Evolutionary conservation across 2,797 vertebrate species (phyloP), one percentile per base, ranked within the genome.

Genomic region (Buceros bicornis): DNA sequence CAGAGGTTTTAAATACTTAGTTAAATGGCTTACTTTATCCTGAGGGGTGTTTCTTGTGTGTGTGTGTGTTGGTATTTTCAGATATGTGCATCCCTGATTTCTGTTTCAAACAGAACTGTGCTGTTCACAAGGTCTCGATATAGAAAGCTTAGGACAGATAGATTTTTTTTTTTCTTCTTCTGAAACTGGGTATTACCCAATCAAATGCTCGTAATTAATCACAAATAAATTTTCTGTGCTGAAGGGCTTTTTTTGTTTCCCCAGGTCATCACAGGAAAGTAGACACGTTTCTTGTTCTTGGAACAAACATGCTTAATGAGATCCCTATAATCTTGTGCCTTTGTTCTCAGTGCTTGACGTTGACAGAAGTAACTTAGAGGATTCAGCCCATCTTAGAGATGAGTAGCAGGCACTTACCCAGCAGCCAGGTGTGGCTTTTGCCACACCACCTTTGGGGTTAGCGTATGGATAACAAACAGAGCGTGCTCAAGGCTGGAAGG

Each of bases 1-100:
- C 98, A 98, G 98, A 98, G 98, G 98, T 98, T 98, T 98, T 98
- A 98, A 98, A 97, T 97, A 97, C 90, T 96, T 98, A 98, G 98
- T 98, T 98, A 98, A 98, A 85, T 96, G 97, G 61, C 94, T 98
- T 88, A 71, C 96, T 98, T 95, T 96, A 93, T 91, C 70, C 80
- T 48, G 25, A 93, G 57, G 33, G 33, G 0, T 54, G 33, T 42
- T 13, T 7, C 22, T 71, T 58, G 71, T 92, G 33, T 18, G 24
- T 13, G 17, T 10, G 48, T 47, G 85, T 61, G 88, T 78, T 91
- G 93, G 16, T 78, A 65, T 78, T 92, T 71, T 50, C 53, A 87
- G 84, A 10, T 66, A 7, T 8, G 29, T 91, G 65, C 65, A 56
- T 77, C 47, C 60, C 72, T 42, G 40, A 66, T 93, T 88, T 87